Percentiles rank a stretch among this genome's conserved stretches.
phyloP scores from a whole-genome alignment of 2,888 invertebrate species.

The Leptinotarsa haldemani region DNA sequence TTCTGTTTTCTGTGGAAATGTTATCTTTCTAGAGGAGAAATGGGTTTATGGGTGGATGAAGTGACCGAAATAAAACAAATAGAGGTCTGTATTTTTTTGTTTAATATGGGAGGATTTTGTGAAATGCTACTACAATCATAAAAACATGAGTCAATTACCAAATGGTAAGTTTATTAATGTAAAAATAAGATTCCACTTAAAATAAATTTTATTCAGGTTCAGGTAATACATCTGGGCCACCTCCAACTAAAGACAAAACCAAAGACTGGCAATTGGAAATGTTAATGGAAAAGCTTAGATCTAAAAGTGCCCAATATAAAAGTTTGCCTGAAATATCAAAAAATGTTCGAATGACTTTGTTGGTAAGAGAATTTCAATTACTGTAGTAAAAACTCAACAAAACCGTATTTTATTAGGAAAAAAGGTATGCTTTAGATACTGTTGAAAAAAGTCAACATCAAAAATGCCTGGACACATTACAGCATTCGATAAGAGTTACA shows the following conservation, averaged over 20 bases:
- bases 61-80: too few species aligned
- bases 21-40: too few species aligned
- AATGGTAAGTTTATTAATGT: neutral
- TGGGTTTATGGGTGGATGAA: too few species aligned
- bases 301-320: slow-evolving; percentile 84
- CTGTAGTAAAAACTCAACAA: neutral
- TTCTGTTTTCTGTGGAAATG: too few species aligned
- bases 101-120: too few species aligned
- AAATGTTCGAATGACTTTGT: slow-evolving; percentile 85
- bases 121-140: too few species aligned
- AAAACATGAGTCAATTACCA: slow-evolving; percentile 10
- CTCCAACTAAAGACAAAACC: slow-evolving; percentile 68
- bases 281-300: slow-evolving; percentile 91
- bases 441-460: slow-evolving; percentile 88
- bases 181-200: neutral
- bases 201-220: neutral
- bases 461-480: slow-evolving; percentile 90
- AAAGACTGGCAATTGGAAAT: slow-evolving; percentile 86
- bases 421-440: slow-evolving; percentile 87
- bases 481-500: slow-evolving; percentile 93
- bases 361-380: slow-evolving; percentile 70
- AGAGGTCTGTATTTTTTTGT: too few species aligned
- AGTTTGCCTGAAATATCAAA: slow-evolving; percentile 89
- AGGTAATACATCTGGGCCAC: slow-evolving; percentile 51
- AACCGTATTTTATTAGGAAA: slow-evolving; percentile 74